Conservation (phyloP, 1,140 invertebrate genomes). For the Prorops nasuta region DNA sequence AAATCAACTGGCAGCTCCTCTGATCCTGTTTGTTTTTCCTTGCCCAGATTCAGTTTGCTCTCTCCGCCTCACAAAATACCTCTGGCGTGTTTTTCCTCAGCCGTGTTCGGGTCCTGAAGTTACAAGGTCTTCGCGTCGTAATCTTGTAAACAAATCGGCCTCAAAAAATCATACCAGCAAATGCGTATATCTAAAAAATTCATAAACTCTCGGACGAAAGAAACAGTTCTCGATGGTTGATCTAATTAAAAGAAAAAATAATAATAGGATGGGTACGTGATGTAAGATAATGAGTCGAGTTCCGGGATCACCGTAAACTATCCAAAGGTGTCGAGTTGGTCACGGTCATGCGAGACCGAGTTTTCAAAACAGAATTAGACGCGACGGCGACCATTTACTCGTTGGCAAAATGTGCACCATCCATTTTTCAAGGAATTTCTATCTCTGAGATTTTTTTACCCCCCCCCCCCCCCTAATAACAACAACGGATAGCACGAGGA, state of each 20-base stretch:
- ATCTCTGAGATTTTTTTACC: slow-evolving; percentile 12
- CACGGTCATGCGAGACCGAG: slow-evolving; percentile 40
- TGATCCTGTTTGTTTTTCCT: slow-evolving; percentile 44
- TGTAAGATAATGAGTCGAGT: slow-evolving; percentile 24
- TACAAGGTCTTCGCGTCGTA: too few species aligned
- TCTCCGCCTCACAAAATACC: slow-evolving; percentile 39
- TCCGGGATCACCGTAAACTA: slow-evolving; percentile 33
- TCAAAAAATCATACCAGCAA: too few species aligned
- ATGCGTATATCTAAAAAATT: too few species aligned
- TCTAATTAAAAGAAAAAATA: too few species aligned
- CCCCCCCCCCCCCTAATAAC: slow-evolving; percentile 4
- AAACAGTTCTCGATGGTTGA: too few species aligned
- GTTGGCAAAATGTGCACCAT: slow-evolving; percentile 33
- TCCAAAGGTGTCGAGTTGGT: slow-evolving; percentile 41
- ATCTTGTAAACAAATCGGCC: too few species aligned
- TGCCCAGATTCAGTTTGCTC: slow-evolving; percentile 48
- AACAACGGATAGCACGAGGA: slow-evolving; percentile 23
- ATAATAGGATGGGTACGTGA: neutral
- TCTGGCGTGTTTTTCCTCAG: too few species aligned
- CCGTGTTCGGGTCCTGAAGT: too few species aligned
- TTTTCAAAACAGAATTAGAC: slow-evolving; percentile 48
- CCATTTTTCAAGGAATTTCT: slow-evolving; percentile 27
- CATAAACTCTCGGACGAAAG: too few species aligned
- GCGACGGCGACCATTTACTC: slow-evolving; percentile 12
- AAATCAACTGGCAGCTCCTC: slow-evolving; percentile 36